Evolutionary conservation across 2,888 invertebrate species (phyloP).

Genomic region (Operophtera brumata): DNA sequence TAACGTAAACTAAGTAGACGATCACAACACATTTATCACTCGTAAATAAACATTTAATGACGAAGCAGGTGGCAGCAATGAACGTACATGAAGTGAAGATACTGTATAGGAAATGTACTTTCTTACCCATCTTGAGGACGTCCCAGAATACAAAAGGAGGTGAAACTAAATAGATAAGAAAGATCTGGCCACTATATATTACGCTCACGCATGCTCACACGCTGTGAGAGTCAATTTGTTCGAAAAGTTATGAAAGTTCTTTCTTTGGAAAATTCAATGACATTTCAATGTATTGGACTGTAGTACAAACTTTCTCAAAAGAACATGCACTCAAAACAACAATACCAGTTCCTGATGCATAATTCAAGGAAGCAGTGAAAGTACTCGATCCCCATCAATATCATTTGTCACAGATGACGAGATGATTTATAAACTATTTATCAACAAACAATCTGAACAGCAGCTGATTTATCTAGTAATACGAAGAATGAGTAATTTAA

Average conservation of each 20-base stretch:
- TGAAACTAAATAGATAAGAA: constrained; percentile 54
- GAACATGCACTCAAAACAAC: constrained; percentile 7
- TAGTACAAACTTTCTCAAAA: not conserved
- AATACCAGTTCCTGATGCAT: constrained; percentile 23
- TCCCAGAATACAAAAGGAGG: constrained; percentile 65
- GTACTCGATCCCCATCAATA: constrained; percentile 33
- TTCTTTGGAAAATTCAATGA: constrained; percentile 3
- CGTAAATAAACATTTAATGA: constrained; percentile 20
- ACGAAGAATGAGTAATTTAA: constrained; percentile 14
- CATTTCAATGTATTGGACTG: not conserved
- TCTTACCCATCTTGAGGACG: constrained; percentile 41
- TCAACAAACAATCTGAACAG: constrained; percentile 15
- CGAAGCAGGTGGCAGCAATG: constrained; percentile 24
- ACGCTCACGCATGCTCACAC: constrained; percentile 17
- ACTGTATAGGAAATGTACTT: constrained; percentile 52
- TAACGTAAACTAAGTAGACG: constrained; percentile 27
- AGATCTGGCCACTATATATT: constrained; percentile 51
- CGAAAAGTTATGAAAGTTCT: constrained; percentile 9
- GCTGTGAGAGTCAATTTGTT: constrained; percentile 15
- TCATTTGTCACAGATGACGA: constrained; percentile 30
- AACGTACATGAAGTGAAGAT: constrained; percentile 15
- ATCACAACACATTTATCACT: constrained; percentile 24
- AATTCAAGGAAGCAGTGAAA: constrained; percentile 30
- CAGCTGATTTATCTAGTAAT: constrained; percentile 19
- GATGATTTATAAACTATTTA: constrained; percentile 26